These are phyloP conservation scores for Prenolepis imparis DNA, from an alignment of 2,888 invertebrate genomes.

Conservation along the genomic window DNA sequence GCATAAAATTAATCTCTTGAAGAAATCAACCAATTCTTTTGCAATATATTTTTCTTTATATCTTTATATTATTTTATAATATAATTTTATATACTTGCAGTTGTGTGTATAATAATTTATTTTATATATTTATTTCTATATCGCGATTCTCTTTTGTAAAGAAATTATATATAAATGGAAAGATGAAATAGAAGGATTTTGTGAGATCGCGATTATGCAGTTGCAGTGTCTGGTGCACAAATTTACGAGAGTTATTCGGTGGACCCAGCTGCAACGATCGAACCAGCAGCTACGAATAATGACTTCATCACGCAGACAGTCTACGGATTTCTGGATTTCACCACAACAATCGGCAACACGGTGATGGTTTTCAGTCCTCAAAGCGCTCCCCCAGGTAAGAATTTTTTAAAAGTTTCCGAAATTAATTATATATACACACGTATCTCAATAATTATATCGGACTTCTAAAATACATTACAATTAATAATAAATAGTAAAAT, in stretches of 20 bases:
- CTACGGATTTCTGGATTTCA: slow-evolving; percentile 97
- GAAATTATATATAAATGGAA: neutral
- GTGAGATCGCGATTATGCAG: slow-evolving; percentile 54
- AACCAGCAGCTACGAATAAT: slow-evolving; percentile 72
- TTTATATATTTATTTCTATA: neutral
- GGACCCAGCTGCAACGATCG: slow-evolving; percentile 62
- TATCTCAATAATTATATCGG: neutral
- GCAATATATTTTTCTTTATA: neutral
- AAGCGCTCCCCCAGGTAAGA: slow-evolving; percentile 91
- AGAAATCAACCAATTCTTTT: neutral
- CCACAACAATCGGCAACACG: slow-evolving; percentile 97
- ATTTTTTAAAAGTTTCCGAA: neutral
- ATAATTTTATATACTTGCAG: neutral
- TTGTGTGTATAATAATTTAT: neutral
- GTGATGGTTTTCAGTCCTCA: slow-evolving; percentile 98
- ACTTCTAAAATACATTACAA: neutral
- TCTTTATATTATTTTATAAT: neutral
- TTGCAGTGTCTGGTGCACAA: slow-evolving; percentile 75
- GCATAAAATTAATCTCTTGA: neutral
- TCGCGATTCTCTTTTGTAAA: neutral
- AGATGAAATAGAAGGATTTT: neutral
- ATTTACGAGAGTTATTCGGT: slow-evolving; percentile 74
- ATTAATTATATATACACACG: neutral
- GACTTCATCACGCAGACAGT: slow-evolving; percentile 94
- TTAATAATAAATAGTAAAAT: neutral